Percentiles rank a stretch among this genome's conserved stretches.
Evolutionary conservation across 2,113 vertebrate species (phyloP).

Genomic region (Columba janthina): DNA sequence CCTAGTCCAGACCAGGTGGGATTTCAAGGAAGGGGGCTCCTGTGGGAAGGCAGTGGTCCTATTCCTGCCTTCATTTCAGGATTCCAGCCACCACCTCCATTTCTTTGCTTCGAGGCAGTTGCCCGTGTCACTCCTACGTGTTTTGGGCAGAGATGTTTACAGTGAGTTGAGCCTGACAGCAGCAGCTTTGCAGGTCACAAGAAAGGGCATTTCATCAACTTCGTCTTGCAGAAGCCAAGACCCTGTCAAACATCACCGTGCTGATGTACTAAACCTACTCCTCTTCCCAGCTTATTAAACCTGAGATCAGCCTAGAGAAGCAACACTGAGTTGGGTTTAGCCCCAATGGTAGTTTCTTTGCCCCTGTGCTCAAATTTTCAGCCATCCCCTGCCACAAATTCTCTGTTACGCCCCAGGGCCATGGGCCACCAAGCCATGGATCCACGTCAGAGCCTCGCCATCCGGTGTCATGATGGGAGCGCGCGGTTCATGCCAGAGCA

Average conservation of each 20-base stretch:
- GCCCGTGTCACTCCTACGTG: accelerated
- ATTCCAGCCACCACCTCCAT: accelerated
- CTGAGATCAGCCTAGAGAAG: neutral
- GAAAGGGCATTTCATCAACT: neutral
- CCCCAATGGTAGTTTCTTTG: neutral
- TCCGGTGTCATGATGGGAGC: neutral
- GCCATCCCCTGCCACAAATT: neutral
- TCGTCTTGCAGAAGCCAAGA: neutral
- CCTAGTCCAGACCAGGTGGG: neutral
- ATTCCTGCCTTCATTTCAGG: neutral
- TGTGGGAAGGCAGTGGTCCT: neutral
- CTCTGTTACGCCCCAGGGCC: neutral
- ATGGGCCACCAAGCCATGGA: neutral
- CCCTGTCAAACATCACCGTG: neutral
- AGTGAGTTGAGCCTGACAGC: neutral
- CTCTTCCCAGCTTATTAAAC: neutral
- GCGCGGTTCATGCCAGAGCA: neutral
- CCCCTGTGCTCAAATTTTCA: neutral
- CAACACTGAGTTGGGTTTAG: neutral
- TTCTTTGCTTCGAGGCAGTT: neutral
- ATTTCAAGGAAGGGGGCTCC: neutral
- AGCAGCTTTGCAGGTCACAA: neutral
- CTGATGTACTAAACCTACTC: neutral
- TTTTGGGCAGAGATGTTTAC: neutral
- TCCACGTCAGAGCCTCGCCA: accelerated